These are phyloP conservation scores for Dysidea cf. avara DNA, from an alignment of 37 sponge, comb jelly and placozoan species.

Conservation along the genomic window DNA sequence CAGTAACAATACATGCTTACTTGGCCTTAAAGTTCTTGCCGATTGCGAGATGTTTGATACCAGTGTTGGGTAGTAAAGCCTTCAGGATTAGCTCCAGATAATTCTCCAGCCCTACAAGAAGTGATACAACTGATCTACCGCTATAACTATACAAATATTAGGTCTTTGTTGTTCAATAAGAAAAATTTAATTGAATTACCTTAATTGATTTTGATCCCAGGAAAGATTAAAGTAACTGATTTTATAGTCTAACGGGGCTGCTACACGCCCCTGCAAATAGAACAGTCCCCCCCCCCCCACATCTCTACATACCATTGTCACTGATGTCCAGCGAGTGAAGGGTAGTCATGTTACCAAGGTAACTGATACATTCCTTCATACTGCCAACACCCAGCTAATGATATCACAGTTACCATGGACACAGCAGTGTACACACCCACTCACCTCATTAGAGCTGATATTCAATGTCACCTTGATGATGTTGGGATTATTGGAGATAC, in stretches of 20 bases:
- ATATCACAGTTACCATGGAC: constrained; percentile 10
- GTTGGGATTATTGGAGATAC: constrained; percentile 62
- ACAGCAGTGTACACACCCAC: constrained; percentile 6
- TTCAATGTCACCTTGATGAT: constrained; percentile 33
- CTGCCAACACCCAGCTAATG: constrained; percentile 4
- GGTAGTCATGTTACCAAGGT: no score
- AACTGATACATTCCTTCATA: not conserved
- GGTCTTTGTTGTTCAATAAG: no score
- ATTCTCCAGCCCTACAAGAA: constrained; percentile 18
- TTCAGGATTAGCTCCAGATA: constrained; percentile 2
- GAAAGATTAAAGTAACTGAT: no score
- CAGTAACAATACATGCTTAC: constrained; percentile 16
- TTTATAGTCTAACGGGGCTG: no score
- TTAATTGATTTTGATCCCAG: no score
- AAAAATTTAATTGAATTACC: no score
- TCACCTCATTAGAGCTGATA: constrained; percentile 59
- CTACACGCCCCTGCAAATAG: no score
- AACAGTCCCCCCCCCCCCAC: no score
- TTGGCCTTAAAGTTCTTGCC: constrained; percentile 70
- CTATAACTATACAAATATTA: no score
- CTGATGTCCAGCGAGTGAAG: constrained; percentile 45
- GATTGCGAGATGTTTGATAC: constrained; percentile 45
- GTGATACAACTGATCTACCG: no score
- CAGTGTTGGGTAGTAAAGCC: constrained; percentile 26
- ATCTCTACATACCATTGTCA: constrained; percentile 30